Percentiles rank a stretch among this genome's conserved stretches.
Conservation (phyloP, 2,113 vertebrate species). For the Leucoraja erinaceus region DNA sequence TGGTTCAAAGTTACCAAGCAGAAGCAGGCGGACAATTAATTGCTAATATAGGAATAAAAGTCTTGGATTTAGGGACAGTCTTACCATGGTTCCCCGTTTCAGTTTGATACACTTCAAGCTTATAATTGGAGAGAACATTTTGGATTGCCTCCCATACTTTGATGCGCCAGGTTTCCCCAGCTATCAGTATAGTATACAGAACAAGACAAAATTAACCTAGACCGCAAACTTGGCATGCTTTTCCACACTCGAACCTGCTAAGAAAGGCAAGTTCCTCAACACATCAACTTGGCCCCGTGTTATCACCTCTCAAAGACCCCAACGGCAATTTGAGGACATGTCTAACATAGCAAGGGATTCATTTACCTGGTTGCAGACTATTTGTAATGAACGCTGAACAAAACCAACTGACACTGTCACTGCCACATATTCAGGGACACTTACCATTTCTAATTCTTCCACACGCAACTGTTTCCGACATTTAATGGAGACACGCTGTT, state of each 20-base stretch:
- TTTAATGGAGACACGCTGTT: constrained; percentile 87
- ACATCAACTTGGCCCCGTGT: not conserved
- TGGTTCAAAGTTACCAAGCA: not conserved
- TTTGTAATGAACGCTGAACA: not conserved
- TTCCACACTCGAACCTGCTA: not conserved
- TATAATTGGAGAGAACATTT: too few relatives aligned
- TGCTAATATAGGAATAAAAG: not conserved
- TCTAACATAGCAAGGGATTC: not conserved
- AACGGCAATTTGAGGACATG: not conserved
- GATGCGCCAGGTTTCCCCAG: not conserved
- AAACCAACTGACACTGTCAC: not conserved
- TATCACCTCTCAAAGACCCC: not conserved
- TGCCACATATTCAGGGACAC: not conserved
- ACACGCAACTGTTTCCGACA: constrained; percentile 91
- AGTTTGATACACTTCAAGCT: too few relatives aligned
- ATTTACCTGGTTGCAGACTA: not conserved
- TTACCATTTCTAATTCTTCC: constrained; percentile 94
- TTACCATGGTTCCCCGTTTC: not conserved
- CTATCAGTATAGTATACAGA: not conserved
- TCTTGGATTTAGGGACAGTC: not conserved
- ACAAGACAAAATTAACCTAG: not conserved
- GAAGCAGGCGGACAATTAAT: not conserved
- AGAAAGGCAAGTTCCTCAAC: not conserved
- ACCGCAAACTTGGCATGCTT: not conserved
- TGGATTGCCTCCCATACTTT: not conserved